Evolutionary conservation across 2,797 vertebrate genomes (phyloP).

Genomic region (Rhynchonycteris naso): DNA sequence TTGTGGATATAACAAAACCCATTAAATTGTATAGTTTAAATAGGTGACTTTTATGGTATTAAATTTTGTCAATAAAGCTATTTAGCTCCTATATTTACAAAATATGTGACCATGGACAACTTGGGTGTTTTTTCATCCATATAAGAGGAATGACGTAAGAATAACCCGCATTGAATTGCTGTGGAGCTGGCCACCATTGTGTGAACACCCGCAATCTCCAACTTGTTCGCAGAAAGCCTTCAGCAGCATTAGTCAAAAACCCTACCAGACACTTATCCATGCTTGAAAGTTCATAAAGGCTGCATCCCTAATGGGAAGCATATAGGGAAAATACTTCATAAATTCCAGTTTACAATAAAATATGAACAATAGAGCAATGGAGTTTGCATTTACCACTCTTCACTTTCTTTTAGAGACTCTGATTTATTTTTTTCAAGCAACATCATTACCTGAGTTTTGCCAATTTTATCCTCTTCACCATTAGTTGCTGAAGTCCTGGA

Average conservation of each 20-base stretch:
- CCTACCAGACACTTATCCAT: neutral
- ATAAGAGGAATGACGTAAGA: neutral
- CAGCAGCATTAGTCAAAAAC: neutral
- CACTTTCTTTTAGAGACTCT: neutral
- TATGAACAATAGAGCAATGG: neutral
- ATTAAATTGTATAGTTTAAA: neutral
- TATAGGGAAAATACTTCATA: neutral
- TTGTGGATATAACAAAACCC: neutral
- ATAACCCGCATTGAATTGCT: neutral
- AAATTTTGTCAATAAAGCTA: conserved; percentile 12
- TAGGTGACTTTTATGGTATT: neutral
- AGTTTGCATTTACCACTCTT: neutral
- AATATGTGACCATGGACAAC: neutral
- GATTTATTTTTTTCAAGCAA: neutral
- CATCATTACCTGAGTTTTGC: neutral
- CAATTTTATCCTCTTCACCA: neutral
- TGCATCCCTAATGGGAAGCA: neutral
- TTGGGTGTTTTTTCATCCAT: conserved; percentile 1
- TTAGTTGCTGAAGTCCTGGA: neutral
- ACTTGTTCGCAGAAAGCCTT: neutral
- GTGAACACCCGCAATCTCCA: neutral
- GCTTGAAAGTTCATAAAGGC: neutral
- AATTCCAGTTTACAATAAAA: neutral
- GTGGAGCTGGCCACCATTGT: neutral
- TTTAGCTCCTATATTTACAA: neutral